Base-by-base conservation (phyloP, 2,113 vertebrate species). In the Cochlearius cochlearius region DNA sequence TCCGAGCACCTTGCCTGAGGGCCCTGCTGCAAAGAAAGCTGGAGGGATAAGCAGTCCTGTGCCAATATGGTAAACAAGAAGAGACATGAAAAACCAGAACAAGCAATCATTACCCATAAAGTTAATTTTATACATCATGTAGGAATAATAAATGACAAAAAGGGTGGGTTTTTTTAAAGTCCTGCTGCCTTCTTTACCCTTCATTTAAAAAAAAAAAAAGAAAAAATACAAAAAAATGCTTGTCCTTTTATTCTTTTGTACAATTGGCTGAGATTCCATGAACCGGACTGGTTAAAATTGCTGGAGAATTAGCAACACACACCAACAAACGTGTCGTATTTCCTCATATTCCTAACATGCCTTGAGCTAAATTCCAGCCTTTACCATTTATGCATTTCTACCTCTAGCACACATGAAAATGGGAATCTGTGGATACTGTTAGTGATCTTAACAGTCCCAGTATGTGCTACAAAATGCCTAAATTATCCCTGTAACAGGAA, bases 241-340 rank as follows among this genome's bases (percentile, higher is more conserved):
- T 30, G 3, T 59, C 5, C 13, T 87, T 81, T 66, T 55, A 81
- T 34, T 71, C 5, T 7, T 50, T 78, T 72, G 8, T 43, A 45
- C 29, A 59, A 56, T 6, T 68, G 14, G 9, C 32, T 78, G 32
- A 86, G 87, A 79, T 85, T 47, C 18, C 23, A 47, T 14, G 21
- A 47, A 47, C 21, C 52, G 34, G 3, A 30, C 26, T 83, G 12
- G 11, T 78, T 79, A 58, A 75, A 72, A 62, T 68, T 62, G 34
- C 30, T 34, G 36, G 26, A 78, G n/a, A 88, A 73, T 76, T 60
- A 64, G 29, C 36, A 90, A n/a, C 4, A 45, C 9, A 41, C 19
- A 59, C 9, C 0, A 2, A 52, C 2, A 50, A 55, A 82, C 9
- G 4, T 10, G 12, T 45, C 1, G 0, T 41, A 55, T 74, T 77